Percentiles rank a stretch among this genome's conserved stretches.
These are phyloP conservation scores for Verasper variegatus DNA, from an alignment of 2,113 vertebrate species.

Conservation along the genomic window DNA sequence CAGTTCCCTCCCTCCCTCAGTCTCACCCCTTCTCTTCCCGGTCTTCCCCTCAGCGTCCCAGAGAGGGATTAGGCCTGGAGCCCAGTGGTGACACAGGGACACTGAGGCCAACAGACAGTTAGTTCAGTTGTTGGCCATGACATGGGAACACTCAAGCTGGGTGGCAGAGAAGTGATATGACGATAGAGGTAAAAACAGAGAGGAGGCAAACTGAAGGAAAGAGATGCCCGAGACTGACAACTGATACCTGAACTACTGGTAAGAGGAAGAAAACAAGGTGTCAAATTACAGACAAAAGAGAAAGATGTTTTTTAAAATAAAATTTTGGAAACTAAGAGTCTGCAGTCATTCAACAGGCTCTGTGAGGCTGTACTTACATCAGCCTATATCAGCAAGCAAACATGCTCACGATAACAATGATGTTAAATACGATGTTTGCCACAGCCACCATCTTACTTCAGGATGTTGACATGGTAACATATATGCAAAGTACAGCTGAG, in stretches of 20 bases:
- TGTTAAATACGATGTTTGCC: too few species aligned
- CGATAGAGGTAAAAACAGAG: constrained; percentile 33
- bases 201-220: constrained; percentile 7
- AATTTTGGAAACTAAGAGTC: too few species aligned
- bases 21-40: constrained; percentile 22
- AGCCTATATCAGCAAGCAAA: too few species aligned
- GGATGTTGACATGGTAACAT: too few species aligned
- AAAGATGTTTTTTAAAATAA: too few species aligned
- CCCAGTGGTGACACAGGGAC: constrained; percentile 67
- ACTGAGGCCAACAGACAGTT: constrained; percentile 50
- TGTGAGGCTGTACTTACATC: too few species aligned
- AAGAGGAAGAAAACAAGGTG: not conserved
- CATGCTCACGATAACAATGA: too few species aligned
- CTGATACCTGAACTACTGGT: constrained; percentile 14
- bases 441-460: too few species aligned
- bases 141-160: constrained; percentile 44
- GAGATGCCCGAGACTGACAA: not conserved
- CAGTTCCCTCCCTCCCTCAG: constrained; percentile 2
- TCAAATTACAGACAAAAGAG: not conserved
- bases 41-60: constrained; percentile 36
- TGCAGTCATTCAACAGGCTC: too few species aligned
- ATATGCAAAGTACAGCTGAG: too few species aligned
- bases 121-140: constrained; percentile 61
- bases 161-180: constrained; percentile 16
- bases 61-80: constrained; percentile 70